Conservation (phyloP, 2,113 vertebrate genomes). For the Nycticorax nycticorax region DNA sequence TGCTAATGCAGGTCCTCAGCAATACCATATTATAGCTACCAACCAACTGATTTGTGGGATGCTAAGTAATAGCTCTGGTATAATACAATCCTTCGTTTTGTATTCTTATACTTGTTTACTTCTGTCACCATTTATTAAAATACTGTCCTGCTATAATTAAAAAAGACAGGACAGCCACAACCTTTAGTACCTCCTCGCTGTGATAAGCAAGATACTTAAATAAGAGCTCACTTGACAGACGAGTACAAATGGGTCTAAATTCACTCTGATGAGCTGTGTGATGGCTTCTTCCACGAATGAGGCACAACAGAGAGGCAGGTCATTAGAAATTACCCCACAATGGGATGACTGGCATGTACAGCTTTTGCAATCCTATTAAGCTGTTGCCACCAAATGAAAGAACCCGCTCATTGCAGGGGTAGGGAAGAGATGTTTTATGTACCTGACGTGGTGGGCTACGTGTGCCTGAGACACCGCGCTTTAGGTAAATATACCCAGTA, state of each 20-base stretch:
- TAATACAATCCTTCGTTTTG: conserved; percentile 11
- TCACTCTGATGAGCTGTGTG: conserved; percentile 21
- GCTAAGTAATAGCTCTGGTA: background rate
- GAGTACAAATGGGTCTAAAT: conserved; percentile 38
- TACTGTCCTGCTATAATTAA: background rate
- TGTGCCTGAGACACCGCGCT: accelerated
- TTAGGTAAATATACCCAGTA: background rate
- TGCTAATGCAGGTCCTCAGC: conserved; percentile 2
- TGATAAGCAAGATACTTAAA: background rate
- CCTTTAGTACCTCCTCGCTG: background rate
- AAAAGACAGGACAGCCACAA: conserved; percentile 38
- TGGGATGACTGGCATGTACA: background rate
- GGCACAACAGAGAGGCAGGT: background rate
- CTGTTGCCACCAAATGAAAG: background rate
- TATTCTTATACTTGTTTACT: conserved; percentile 21
- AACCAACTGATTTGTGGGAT: background rate
- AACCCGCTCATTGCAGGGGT: background rate
- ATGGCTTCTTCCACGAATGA: background rate
- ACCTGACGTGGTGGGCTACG: background rate
- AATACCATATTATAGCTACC: background rate
- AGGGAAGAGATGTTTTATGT: background rate
- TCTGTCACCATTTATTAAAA: conserved; percentile 32
- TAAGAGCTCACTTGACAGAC: conserved; percentile 1
- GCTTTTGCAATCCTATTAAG: conserved; percentile 6
- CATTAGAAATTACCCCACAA: background rate